Percentiles rank a stretch among this genome's conserved stretches.
phyloP scores from a whole-genome alignment of 2,113 vertebrate genomes.

The Columba janthina region DNA sequence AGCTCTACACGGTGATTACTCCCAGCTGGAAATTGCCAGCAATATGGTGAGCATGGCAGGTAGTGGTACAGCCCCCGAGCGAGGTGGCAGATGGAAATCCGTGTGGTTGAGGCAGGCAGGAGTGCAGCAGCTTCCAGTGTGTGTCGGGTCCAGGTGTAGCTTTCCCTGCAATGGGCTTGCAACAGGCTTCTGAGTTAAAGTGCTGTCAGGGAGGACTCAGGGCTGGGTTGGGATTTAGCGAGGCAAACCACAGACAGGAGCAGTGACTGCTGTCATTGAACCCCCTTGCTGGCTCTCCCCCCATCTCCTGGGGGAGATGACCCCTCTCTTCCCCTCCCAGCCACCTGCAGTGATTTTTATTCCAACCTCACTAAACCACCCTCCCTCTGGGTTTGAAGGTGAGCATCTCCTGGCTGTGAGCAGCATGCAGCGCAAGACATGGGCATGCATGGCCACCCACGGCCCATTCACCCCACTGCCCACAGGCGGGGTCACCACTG shows the following conservation, averaged over 20 bases:
- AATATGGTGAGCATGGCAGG: neutral
- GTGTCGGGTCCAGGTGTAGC: no score
- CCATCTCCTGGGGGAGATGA: neutral
- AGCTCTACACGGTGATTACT: neutral
- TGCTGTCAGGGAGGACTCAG: neutral
- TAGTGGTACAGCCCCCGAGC: neutral
- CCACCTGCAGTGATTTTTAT: conserved; percentile 35
- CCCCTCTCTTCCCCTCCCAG: neutral
- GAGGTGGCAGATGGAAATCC: conserved; percentile 36
- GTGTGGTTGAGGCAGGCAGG: neutral
- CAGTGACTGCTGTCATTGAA: neutral
- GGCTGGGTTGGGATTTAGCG: neutral
- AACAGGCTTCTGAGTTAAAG: fast-evolving
- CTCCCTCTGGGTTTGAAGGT: neutral
- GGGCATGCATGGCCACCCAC: fast-evolving
- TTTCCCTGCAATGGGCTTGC: neutral
- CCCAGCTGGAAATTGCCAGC: neutral
- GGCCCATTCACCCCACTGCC: neutral
- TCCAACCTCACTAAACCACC: neutral
- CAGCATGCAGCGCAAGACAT: neutral
- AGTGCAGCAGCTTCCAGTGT: neutral
- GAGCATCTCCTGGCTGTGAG: neutral
- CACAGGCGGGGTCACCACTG: neutral
- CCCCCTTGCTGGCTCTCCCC: neutral
- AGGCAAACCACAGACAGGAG: neutral